phyloP scores from a whole-genome alignment of 2,888 invertebrate genomes.

The Saturnia pavonia region DNA sequence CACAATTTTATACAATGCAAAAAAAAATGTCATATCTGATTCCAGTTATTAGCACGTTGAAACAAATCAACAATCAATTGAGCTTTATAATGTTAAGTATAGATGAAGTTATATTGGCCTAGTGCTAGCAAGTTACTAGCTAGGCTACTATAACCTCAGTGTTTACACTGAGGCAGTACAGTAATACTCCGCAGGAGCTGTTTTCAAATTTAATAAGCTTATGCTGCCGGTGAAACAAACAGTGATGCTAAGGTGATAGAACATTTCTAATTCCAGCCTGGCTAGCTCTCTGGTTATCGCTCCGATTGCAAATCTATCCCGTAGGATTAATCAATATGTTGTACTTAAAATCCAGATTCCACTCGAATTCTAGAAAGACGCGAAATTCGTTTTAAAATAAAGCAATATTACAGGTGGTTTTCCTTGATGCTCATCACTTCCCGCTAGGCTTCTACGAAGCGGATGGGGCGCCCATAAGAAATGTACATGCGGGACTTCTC shows the following conservation, averaged over 20 bases:
- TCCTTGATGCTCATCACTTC: constrained; percentile 92
- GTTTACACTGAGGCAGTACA: not conserved
- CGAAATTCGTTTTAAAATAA: not conserved
- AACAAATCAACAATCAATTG: no score
- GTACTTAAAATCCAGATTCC: not conserved
- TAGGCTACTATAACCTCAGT: no score
- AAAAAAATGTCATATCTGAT: no score
- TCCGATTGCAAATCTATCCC: not conserved
- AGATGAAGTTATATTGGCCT: not conserved
- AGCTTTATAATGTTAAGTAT: no score
- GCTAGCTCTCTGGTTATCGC: not conserved
- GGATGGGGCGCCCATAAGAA: constrained; percentile 66
- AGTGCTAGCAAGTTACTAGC: not conserved
- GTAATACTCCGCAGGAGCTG: not conserved
- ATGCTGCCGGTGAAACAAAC: not conserved
- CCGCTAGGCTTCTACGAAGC: constrained; percentile 84
- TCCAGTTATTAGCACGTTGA: no score
- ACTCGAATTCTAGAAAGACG: not conserved
- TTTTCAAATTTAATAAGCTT: not conserved
- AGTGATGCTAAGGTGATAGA: no score
- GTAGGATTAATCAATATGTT: not conserved
- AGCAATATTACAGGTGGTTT: constrained; percentile 78
- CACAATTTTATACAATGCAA: no score
- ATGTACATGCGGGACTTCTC: constrained; percentile 80
- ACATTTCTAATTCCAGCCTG: not conserved